Evolutionary conservation across 2,797 vertebrate genomes (phyloP).

Genomic region (Phoeniculus purpureus): DNA sequence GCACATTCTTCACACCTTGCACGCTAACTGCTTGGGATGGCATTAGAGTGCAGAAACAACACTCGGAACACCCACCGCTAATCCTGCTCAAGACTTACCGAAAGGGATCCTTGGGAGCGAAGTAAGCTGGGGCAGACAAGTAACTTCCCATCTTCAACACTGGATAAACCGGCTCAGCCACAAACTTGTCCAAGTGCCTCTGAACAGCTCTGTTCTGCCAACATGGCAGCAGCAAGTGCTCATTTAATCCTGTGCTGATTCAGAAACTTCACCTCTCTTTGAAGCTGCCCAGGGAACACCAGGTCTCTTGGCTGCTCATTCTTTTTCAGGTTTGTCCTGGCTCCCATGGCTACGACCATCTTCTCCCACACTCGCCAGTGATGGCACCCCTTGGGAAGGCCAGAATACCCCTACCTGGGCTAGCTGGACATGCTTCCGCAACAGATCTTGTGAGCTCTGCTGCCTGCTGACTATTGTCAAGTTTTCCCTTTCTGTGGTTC

Average conservation of each 20-base stretch:
- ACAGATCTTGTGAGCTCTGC: conserved; percentile 6
- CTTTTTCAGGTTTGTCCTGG: conserved; percentile 20
- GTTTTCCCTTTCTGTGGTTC: conserved; percentile 66
- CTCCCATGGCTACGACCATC: conserved; percentile 54
- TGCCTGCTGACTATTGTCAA: conserved; percentile 57
- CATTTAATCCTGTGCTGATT: conserved; percentile 64
- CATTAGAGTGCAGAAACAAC: not conserved
- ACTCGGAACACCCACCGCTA: not conserved
- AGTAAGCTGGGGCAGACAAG: conserved; percentile 77
- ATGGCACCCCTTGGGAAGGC: not conserved
- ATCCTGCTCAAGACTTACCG: conserved; percentile 68
- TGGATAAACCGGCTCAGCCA: conserved; percentile 71
- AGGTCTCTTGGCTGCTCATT: conserved; percentile 57
- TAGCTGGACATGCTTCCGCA: conserved; percentile 51
- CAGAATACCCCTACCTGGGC: not conserved
- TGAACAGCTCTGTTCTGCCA: conserved; percentile 64
- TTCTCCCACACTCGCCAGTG: not conserved
- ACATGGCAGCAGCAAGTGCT: conserved; percentile 73
- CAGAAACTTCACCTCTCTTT: conserved; percentile 67
- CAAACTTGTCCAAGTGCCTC: conserved; percentile 74
- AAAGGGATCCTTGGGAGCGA: conserved; percentile 77
- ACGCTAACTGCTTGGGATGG: not conserved
- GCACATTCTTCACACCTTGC: not conserved
- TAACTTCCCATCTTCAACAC: conserved; percentile 81
- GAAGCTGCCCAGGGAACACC: conserved; percentile 58